Base-by-base conservation (phyloP, 2,888 invertebrate genomes). In the Stenolophus ochropezus region DNA sequence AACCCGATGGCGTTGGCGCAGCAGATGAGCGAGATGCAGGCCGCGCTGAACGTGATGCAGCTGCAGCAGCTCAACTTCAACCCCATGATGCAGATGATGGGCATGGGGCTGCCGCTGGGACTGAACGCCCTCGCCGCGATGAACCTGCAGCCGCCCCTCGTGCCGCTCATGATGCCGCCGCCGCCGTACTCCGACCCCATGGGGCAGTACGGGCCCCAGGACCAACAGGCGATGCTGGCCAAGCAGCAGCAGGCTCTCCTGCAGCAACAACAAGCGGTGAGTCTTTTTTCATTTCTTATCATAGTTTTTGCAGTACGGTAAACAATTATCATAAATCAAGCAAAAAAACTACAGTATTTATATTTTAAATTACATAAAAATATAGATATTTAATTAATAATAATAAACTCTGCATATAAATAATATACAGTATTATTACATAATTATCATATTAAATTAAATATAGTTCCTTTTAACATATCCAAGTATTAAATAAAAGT, bases 91-190 rank as follows among this genome's bases (percentile, higher is more conserved):
- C 94, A 94, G 87, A 95, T 96, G 95, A 92, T 96, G 89, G 95
- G 96, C 86, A 93, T 96, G 91, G 95, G 95, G 1, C 89, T 96
- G 84, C 95, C 96, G 1, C 89, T 96, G 83, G 95, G 95, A 14
- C 90, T 96, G 83, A 96, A 96, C 88, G 95, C 96, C 4, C 90
- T 97, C 83, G 97, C 97, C 18, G 96, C 97, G 47, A 98, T 98
- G 97, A 98, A 97, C 89, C 91, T 98, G 77, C 97, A 97, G 87
- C 97, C 98, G 21, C 97, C 98, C 0, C 89, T 97, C 85, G 96
- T 96, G 86, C 96, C 96, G 18, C 92, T 96, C 90, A 96, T 96
- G 95, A 92, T 96, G 91, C 96, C 96, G 42, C 95, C 96, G 14
- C 95, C 96, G 25, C 94, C 94, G 3, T 94, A 94, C 87, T 95